Evolutionary conservation across 2,797 vertebrate genomes (phyloP).

Genomic region (Triplophysa bombifrons): DNA sequence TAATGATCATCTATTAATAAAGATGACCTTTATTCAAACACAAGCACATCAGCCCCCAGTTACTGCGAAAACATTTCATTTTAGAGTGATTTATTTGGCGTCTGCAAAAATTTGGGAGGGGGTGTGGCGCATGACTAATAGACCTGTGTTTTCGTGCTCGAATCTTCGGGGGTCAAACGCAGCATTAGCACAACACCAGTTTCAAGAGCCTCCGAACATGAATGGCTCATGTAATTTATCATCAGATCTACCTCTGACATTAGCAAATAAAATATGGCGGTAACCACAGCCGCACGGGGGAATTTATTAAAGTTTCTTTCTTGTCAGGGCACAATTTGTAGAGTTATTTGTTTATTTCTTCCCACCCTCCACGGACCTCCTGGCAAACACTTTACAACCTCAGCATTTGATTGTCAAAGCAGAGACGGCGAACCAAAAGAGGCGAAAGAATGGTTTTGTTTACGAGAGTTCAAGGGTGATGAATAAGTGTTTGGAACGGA

Average conservation of each 20-base stretch:
- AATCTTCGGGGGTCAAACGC: constrained; percentile 2
- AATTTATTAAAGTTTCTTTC: constrained; percentile 55
- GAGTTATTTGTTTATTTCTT: constrained; percentile 1
- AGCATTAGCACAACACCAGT: neutral
- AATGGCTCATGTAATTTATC: constrained; percentile 14
- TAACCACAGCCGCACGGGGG: constrained; percentile 16
- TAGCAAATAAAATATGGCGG: constrained; percentile 49
- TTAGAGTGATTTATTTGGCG: constrained; percentile 10
- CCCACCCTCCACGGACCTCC: constrained; percentile 34
- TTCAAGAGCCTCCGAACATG: neutral
- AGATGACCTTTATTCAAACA: constrained; percentile 43
- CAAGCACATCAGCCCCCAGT: constrained; percentile 26
- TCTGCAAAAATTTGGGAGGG: neutral
- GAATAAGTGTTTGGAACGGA: constrained; percentile 56
- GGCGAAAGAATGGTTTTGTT: constrained; percentile 18
- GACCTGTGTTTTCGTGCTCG: neutral
- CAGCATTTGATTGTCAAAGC: constrained; percentile 36
- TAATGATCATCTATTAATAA: constrained; percentile 69
- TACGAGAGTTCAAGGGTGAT: constrained; percentile 52
- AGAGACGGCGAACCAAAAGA: constrained; percentile 5
- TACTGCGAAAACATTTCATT: constrained; percentile 34
- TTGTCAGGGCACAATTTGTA: constrained; percentile 38
- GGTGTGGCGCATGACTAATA: constrained; percentile 4
- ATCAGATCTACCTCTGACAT: constrained; percentile 33
- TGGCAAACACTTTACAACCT: constrained; percentile 41